phyloP scores from a whole-genome alignment of 2,797 vertebrate genomes.

The Rhinoraja longicauda region DNA sequence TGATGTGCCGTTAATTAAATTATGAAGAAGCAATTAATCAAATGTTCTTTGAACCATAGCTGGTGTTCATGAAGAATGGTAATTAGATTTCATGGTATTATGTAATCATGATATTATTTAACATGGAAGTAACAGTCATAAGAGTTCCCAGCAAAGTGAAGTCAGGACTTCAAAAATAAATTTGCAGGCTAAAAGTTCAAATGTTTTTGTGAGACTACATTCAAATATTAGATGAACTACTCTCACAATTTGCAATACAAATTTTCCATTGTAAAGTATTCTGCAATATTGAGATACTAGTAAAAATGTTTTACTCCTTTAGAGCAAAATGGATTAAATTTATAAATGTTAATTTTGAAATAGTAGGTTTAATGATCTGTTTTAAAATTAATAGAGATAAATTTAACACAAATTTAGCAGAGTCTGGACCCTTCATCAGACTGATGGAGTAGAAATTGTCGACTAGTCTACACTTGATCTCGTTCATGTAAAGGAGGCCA shows the following conservation, averaged over 20 bases:
- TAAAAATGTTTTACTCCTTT: neutral
- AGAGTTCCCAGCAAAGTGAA: neutral
- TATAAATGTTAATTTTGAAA: neutral
- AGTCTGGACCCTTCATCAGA: too few relatives aligned
- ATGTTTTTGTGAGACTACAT: neutral
- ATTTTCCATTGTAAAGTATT: neutral
- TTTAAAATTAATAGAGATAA: too few relatives aligned
- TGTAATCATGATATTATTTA: neutral
- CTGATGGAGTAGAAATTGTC: too few relatives aligned
- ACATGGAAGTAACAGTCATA: neutral
- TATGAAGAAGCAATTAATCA: neutral
- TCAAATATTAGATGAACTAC: neutral
- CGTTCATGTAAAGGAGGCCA: too few relatives aligned
- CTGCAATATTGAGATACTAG: neutral
- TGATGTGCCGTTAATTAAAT: neutral
- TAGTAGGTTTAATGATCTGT: too few relatives aligned
- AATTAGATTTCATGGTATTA: neutral
- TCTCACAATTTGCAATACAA: neutral
- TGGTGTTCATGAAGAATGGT: neutral
- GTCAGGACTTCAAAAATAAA: neutral
- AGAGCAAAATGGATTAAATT: neutral
- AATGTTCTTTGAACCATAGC: neutral
- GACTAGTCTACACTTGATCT: too few relatives aligned
- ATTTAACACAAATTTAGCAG: too few relatives aligned
- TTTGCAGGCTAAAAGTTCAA: neutral